phyloP scores from a whole-genome alignment of 2,797 vertebrate genomes.

The Hylomyscus alleni region DNA sequence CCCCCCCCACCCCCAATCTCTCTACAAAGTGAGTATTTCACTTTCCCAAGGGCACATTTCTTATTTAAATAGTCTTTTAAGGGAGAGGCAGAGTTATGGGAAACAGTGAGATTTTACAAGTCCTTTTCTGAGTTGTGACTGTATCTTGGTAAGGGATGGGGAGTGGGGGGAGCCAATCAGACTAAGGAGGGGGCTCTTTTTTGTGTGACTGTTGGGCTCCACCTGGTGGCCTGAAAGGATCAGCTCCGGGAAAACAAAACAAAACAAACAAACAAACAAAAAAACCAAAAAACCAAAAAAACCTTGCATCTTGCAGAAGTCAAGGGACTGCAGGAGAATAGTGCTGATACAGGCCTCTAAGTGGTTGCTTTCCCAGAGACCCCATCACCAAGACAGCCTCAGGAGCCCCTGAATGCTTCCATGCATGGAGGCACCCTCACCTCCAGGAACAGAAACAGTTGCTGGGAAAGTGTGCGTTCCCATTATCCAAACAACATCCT shows the following conservation, averaged over 20 bases:
- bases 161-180: neutral
- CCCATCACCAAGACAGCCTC: neutral
- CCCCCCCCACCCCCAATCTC: neutral
- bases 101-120: neutral
- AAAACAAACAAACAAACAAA: neutral
- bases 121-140: neutral
- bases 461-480: conserved; percentile 95
- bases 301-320: neutral
- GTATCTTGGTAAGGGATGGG: neutral
- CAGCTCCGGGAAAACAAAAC: conserved; percentile 63
- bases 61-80: conserved; percentile 28
- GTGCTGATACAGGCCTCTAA: neutral
- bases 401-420: neutral
- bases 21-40: neutral
- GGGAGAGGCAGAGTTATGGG: neutral
- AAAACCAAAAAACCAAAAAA: neutral
- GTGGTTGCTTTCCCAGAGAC: neutral
- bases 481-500: conserved; percentile 96
- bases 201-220: conserved; percentile 86
- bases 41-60: neutral
- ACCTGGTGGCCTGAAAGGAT: conserved; percentile 86
- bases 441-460: neutral
- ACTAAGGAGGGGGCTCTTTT: conserved; percentile 83
- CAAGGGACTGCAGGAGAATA: neutral
- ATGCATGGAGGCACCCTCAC: neutral